Conservation (phyloP, 2,797 vertebrate genomes). For the Pelodytes ibericus region DNA sequence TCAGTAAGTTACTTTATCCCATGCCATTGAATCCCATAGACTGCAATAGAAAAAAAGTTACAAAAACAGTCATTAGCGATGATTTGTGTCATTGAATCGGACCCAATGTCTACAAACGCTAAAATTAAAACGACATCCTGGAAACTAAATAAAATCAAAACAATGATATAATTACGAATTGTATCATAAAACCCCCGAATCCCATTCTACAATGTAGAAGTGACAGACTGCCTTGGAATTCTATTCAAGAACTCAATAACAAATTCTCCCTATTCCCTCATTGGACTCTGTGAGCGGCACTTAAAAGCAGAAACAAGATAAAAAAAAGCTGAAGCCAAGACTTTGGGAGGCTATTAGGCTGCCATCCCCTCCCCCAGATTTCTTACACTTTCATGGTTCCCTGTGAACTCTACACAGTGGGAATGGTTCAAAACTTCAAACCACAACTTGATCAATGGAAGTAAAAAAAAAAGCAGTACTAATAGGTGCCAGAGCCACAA, state of each 20-base stretch:
- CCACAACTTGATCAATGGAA: conserved; percentile 48
- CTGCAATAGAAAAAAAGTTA: no score
- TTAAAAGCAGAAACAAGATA: conserved; percentile 45
- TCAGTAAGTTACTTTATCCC: no score
- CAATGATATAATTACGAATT: background rate
- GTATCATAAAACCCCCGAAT: background rate
- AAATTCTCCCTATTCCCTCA: conserved; percentile 40
- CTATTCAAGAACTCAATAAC: conserved; percentile 36
- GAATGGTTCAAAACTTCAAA: conserved; percentile 49
- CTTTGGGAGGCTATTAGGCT: conserved; percentile 52
- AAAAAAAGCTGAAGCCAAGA: conserved; percentile 48
- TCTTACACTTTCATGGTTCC: conserved; percentile 45
- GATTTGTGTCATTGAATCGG: no score
- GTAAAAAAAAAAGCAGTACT: conserved; percentile 34
- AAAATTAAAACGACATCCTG: no score
- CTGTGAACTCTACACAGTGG: conserved; percentile 50
- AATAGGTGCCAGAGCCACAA: conserved; percentile 41
- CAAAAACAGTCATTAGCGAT: no score
- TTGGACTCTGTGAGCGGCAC: conserved; percentile 42
- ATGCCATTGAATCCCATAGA: no score
- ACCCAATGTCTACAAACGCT: no score
- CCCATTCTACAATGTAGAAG: background rate
- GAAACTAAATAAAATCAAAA: no score
- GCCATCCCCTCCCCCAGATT: conserved; percentile 49
- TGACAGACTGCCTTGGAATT: background rate